Evolutionary conservation across 1,140 invertebrate species (phyloP), one percentile per base, ranked within the genome.

Genomic region (Arion vulgaris): DNA sequence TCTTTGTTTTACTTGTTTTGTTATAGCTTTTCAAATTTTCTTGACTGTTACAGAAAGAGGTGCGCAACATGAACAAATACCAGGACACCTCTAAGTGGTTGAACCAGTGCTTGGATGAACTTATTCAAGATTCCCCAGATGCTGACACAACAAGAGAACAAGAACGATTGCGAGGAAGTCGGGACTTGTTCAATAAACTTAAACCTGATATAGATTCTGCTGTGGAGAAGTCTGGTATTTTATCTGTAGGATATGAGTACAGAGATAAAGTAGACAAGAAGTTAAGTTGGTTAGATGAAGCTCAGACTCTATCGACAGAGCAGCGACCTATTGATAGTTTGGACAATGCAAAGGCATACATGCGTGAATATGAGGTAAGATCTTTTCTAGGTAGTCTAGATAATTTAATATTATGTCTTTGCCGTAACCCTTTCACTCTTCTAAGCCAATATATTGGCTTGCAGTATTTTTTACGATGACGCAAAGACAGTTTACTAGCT

Each of bases 1-100:
- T 45, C 41, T 45, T 45, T 45, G 15, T 45, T 7, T 45, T 45
- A 45, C n/a, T 45, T 45, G 15, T 45, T 15, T 45, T 45, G 15
- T n/a, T n/a, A 45, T 45, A 45, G 41, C 5, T 45, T 45, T 45
- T 45, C 5, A 15, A 45, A 19, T 19, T 57, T 57, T 57, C 53
- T 57, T 57, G 53, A 23, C 53, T 39, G 34, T 79, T 85, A 53
- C 86, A 91, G 90, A 89, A 88, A 83, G 88, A 88, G 34, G 80
- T 89, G 83, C 81, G 87, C 26, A 88, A 98, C 93, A 96, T 97
- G 82, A 96, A 98, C 89, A 94, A 94, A 71, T 96, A 96, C 90
- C 94, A 96, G 71, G 97, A 98, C 92, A 96, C 97, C 85, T 97
- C 98, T 95, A 98, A 98, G 88, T 98, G 97, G 96, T 93, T 99